These are phyloP conservation scores for Pseudorasbora parva DNA, from an alignment of 2,113 vertebrate genomes.

Conservation along the genomic window DNA sequence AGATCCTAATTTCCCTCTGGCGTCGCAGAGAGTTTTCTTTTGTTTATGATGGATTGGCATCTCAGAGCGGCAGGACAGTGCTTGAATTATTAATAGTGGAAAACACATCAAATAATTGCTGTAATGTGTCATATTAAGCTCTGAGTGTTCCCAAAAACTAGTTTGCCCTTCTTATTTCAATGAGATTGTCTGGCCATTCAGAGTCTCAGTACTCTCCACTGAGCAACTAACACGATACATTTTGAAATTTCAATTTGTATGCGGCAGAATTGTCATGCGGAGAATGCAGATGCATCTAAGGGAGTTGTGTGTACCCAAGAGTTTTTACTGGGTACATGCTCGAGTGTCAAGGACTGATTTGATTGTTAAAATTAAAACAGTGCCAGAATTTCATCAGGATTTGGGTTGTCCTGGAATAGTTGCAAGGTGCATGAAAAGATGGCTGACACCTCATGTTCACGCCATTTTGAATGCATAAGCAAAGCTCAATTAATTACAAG, in stretches of 20 bases:
- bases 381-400: conserved; percentile 1
- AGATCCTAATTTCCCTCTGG: conserved; percentile 50
- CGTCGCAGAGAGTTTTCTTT: conserved; percentile 45
- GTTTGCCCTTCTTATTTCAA: conserved; percentile 51
- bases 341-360: not conserved
- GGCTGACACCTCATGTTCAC: not conserved
- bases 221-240: conserved; percentile 30
- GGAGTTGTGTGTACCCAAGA: not conserved
- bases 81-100: conserved; percentile 64
- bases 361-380: conserved; percentile 22
- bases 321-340: conserved; percentile 16
- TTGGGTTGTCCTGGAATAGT: not conserved
- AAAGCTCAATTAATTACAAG: conserved; percentile 47
- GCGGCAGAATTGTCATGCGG: not conserved
- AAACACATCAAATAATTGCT: conserved; percentile 61
- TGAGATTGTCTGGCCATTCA: conserved; percentile 32
- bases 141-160: conserved; percentile 40
- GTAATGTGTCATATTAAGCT: conserved; percentile 64
- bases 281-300: conserved; percentile 11
- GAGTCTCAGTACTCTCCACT: conserved; percentile 17
- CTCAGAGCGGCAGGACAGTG: conserved; percentile 49
- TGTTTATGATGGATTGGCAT: conserved; percentile 63
- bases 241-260: conserved; percentile 33
- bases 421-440: not conserved
- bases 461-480: not conserved